Percentiles rank a stretch among this genome's conserved stretches.
Conservation (phyloP, 2,797 vertebrate species). For the Myioborus melanocephalus region DNA sequence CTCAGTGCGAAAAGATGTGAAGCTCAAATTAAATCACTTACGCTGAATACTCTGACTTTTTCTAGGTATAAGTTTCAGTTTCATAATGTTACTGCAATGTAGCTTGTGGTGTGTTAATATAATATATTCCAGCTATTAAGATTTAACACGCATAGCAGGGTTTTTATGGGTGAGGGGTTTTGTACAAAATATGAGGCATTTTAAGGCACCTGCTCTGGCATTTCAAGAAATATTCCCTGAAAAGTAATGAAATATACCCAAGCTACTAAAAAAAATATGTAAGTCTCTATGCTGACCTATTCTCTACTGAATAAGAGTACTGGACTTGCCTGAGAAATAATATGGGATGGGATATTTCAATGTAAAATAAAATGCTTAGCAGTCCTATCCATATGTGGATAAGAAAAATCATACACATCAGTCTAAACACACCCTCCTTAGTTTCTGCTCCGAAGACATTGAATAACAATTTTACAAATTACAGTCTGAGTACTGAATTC, state of each 20-base stretch:
- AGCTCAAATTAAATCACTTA: conserved; percentile 16
- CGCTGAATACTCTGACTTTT: conserved; percentile 39
- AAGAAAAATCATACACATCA: not conserved
- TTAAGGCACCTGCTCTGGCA: conserved; percentile 66
- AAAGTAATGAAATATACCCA: conserved; percentile 34
- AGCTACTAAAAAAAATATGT: not conserved
- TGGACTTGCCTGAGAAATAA: not conserved
- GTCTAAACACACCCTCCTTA: not conserved
- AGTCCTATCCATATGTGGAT: not conserved
- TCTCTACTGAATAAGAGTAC: not conserved
- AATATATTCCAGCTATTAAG: conserved; percentile 65
- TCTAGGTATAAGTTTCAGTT: conserved; percentile 20
- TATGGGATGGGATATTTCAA: not conserved
- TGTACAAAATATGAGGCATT: conserved; percentile 47
- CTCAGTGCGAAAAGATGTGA: not conserved
- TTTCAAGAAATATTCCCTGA: conserved; percentile 65
- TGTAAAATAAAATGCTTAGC: not conserved
- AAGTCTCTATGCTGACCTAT: not conserved
- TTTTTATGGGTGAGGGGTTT: conserved; percentile 55
- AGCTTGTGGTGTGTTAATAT: conserved; percentile 53
- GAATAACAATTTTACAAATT: not conserved
- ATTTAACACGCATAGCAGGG: conserved; percentile 48
- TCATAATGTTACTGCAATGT: conserved; percentile 49
- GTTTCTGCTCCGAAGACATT: not conserved
- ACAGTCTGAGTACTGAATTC: not conserved